Conservation (phyloP, 1,140 invertebrate species). For the Drosophila nigrodunni region DNA sequence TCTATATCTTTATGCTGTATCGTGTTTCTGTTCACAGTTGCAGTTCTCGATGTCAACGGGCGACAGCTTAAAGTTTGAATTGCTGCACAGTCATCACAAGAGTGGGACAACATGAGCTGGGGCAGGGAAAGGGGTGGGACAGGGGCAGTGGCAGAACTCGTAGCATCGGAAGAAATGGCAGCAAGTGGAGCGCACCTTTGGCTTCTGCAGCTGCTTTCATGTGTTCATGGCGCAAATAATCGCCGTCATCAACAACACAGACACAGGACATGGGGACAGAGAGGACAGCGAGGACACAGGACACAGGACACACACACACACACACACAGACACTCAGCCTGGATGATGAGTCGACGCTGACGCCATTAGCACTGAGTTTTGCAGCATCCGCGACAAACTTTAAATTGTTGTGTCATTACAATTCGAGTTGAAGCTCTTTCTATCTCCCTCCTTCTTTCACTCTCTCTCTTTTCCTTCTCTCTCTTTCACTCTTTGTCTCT, state of each 20-base stretch:
- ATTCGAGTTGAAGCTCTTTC: constrained; percentile 59
- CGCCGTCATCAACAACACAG: constrained; percentile 75
- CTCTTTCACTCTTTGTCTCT: neutral
- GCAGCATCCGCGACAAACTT: constrained; percentile 82
- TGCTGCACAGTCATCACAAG: constrained; percentile 62
- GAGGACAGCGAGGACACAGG: constrained; percentile 16
- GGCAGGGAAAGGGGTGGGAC: neutral
- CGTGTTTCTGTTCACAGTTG: constrained; percentile 43
- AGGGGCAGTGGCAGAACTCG: neutral
- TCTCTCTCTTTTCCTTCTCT: neutral
- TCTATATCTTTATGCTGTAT: constrained; percentile 10
- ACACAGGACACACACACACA: constrained; percentile 29
- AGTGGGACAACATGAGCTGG: too few relatives aligned
- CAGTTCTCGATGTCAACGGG: constrained; percentile 59
- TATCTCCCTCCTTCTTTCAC: neutral
- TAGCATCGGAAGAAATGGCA: constrained; percentile 43
- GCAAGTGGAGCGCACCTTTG: constrained; percentile 74
- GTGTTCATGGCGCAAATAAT: constrained; percentile 79
- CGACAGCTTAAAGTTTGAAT: constrained; percentile 76
- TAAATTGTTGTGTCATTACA: constrained; percentile 82
- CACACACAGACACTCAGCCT: constrained; percentile 25
- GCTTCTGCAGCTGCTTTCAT: constrained; percentile 74
- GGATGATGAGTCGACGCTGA: constrained; percentile 77
- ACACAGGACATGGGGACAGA: constrained; percentile 40
- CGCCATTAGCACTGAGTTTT: constrained; percentile 81